These are phyloP conservation scores for Taeniopygia guttata DNA, from an alignment of 2,797 vertebrate species.

Conservation along the genomic window DNA sequence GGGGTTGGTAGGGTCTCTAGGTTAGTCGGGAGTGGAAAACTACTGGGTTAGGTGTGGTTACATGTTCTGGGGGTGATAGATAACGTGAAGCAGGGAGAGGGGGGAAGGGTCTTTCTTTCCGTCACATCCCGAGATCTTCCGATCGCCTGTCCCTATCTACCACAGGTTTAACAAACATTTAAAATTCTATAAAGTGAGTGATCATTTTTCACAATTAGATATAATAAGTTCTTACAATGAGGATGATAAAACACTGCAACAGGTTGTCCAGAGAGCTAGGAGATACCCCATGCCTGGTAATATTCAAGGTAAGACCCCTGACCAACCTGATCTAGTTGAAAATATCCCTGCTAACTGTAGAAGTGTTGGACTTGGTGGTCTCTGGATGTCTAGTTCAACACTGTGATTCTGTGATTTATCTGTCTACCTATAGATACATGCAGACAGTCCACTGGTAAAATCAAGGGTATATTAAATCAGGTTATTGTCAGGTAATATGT, in stretches of 20 bases:
- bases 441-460: not conserved
- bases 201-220: not conserved
- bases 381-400: not conserved
- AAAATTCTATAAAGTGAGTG: not conserved
- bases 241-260: not conserved
- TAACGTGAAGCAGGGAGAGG: too few relatives aligned
- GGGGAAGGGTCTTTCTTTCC: too few relatives aligned
- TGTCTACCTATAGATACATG: not conserved
- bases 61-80: too few relatives aligned
- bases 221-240: rapidly evolving
- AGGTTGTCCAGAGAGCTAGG: not conserved
- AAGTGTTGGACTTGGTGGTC: not conserved
- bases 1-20: too few relatives aligned
- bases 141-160: too few relatives aligned
- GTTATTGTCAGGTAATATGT: not conserved
- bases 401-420: not conserved
- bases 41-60: too few relatives aligned
- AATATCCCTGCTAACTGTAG: not conserved
- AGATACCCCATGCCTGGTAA: not conserved
- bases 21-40: too few relatives aligned
- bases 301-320: not conserved
- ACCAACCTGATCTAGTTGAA: not conserved
- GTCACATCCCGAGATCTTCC: too few relatives aligned
- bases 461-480: not conserved
- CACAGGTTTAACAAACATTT: not conserved